These are phyloP conservation scores for Bradypus variegatus DNA, from an alignment of 2,797 vertebrate genomes.

Conservation along the genomic window DNA sequence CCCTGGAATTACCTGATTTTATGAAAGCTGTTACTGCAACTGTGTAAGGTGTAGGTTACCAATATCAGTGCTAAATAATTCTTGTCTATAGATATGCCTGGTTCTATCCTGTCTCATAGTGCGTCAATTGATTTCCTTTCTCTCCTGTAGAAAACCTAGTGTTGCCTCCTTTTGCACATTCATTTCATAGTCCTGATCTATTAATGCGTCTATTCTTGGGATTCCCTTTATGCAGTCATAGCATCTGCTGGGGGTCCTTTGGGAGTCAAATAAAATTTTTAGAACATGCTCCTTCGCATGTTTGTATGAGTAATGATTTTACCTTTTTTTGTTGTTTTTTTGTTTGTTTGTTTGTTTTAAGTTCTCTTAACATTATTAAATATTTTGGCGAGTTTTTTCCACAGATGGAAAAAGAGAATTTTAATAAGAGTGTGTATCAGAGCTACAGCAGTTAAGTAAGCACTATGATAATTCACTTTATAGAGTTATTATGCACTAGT, in stretches of 20 bases:
- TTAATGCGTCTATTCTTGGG: background rate
- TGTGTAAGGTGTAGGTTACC: background rate
- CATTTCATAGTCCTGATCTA: background rate
- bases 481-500: background rate
- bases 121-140: background rate
- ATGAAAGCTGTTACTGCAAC: background rate
- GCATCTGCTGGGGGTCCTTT: background rate
- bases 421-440: constrained; percentile 9
- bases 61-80: background rate
- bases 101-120: background rate
- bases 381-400: background rate
- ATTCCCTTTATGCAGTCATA: background rate
- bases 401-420: background rate
- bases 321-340: no score
- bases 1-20: background rate
- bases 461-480: background rate
- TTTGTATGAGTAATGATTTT: constrained; percentile 26
- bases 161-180: background rate
- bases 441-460: background rate
- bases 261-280: constrained; percentile 21
- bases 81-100: background rate
- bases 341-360: background rate
- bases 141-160: background rate
- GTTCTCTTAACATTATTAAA: background rate
- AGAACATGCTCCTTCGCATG: background rate